Percentiles rank a stretch among this genome's conserved stretches.
phyloP scores from a whole-genome alignment of 2,797 vertebrate genomes.

The Valencia hispanica region DNA sequence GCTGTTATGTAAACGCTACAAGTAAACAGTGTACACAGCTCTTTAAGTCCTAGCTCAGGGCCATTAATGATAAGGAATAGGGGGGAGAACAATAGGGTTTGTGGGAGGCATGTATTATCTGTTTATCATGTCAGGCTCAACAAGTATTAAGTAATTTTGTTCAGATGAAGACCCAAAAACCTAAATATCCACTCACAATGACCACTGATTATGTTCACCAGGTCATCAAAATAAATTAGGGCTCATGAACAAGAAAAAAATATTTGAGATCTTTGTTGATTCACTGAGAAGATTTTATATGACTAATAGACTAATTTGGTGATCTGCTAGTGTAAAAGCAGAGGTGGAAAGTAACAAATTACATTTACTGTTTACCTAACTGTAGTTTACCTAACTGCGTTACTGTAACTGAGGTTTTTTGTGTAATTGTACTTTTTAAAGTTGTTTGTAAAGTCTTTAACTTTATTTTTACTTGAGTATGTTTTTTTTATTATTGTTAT shows the following conservation, averaged over 20 bases:
- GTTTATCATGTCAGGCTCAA: constrained; percentile 14
- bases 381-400: too few relatives aligned
- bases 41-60: constrained; percentile 12
- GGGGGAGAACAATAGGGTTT: constrained; percentile 4
- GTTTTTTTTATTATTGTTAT: too few relatives aligned
- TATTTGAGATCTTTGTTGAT: not conserved
- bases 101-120: constrained; percentile 17
- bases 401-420: too few relatives aligned
- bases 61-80: constrained; percentile 14
- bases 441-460: too few relatives aligned
- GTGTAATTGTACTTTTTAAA: too few relatives aligned
- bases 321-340: not conserved
- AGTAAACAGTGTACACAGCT: constrained; percentile 30
- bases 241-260: not conserved
- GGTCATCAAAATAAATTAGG: not conserved
- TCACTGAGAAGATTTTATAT: constrained; percentile 2
- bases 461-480: too few relatives aligned
- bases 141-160: constrained; percentile 20
- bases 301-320: not conserved
- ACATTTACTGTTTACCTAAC: too few relatives aligned
- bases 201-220: not conserved
- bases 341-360: too few relatives aligned
- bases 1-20: constrained; percentile 74
- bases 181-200: constrained; percentile 1
- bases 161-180: constrained; percentile 18